Percentiles rank a stretch among this genome's conserved stretches.
Conservation (phyloP, 30 jellyfish, hydroid and myxozoan species). For the Hydra vulgaris region DNA sequence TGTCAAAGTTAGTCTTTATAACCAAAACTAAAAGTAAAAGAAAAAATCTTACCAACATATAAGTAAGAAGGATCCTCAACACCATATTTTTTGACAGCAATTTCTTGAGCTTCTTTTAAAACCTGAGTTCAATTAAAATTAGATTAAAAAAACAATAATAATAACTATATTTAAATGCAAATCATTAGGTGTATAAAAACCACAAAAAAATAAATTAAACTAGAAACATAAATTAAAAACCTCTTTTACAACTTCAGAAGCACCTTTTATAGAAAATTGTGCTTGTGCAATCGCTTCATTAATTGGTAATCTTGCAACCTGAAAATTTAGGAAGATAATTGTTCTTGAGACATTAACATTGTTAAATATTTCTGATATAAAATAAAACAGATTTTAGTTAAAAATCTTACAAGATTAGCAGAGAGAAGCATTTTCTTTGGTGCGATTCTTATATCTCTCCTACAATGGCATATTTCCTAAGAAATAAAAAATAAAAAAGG, state of each 20-base stretch:
- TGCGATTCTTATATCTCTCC: conserved; percentile 60
- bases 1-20: too few species aligned
- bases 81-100: conserved; percentile 61
- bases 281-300: conserved; percentile 75
- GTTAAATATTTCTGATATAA: too few species aligned
- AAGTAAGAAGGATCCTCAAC: conserved; percentile 57
- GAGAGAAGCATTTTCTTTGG: conserved; percentile 65
- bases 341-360: not conserved
- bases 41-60: conserved; percentile 49
- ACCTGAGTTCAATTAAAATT: conserved; percentile 19
- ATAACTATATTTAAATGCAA: too few species aligned
- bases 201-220: not conserved
- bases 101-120: conserved; percentile 60
- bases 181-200: too few species aligned
- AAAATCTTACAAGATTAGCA: conserved; percentile 25
- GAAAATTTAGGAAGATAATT: not conserved
- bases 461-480: conserved; percentile 62
- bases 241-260: conserved; percentile 72
- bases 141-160: not conserved
- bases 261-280: conserved; percentile 67
- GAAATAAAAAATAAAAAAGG: not conserved
- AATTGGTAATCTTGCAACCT: conserved; percentile 73
- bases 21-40: too few species aligned
- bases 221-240: conserved; percentile 13
- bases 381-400: too few species aligned